Conservation (phyloP, 2,888 invertebrate species). For the Chaetogeoica ovagalla region DNA sequence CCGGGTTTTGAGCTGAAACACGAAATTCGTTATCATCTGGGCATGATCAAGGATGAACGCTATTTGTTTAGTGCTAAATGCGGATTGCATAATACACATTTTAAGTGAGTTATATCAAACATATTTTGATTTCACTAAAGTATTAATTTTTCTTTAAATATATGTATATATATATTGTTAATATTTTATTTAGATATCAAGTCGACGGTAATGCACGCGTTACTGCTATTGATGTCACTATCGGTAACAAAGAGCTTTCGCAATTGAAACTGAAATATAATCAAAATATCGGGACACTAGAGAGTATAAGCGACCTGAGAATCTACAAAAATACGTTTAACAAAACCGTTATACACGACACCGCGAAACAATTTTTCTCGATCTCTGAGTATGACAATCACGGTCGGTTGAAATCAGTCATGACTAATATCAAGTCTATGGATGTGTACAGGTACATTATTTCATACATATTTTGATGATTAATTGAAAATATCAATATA, state of each 20-base stretch:
- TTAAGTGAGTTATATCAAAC: constrained; percentile 66
- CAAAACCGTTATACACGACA: constrained; percentile 86
- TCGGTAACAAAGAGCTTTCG: constrained; percentile 84
- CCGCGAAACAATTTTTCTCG: constrained; percentile 85
- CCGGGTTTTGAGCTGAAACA: constrained; percentile 86
- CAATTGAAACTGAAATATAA: constrained; percentile 82
- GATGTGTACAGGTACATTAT: constrained; percentile 67
- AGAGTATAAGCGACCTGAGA: constrained; percentile 82
- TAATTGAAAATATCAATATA: not conserved
- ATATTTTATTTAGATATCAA: constrained; percentile 73
- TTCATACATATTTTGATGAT: not conserved
- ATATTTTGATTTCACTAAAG: too few species aligned
- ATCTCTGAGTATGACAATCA: constrained; percentile 88
- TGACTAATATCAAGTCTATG: constrained; percentile 83
- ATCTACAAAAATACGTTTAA: constrained; percentile 86
- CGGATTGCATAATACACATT: constrained; percentile 82
- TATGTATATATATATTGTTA: not conserved
- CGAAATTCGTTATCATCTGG: constrained; percentile 88
- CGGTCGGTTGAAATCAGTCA: constrained; percentile 77
- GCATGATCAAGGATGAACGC: constrained; percentile 83
- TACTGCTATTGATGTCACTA: constrained; percentile 83
- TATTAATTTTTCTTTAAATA: not conserved
- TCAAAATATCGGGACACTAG: constrained; percentile 83
- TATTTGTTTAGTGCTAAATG: constrained; percentile 84
- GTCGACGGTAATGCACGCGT: constrained; percentile 92